Evolutionary conservation across 2,113 vertebrate genomes (phyloP).

Genomic region (Passer domesticus): DNA sequence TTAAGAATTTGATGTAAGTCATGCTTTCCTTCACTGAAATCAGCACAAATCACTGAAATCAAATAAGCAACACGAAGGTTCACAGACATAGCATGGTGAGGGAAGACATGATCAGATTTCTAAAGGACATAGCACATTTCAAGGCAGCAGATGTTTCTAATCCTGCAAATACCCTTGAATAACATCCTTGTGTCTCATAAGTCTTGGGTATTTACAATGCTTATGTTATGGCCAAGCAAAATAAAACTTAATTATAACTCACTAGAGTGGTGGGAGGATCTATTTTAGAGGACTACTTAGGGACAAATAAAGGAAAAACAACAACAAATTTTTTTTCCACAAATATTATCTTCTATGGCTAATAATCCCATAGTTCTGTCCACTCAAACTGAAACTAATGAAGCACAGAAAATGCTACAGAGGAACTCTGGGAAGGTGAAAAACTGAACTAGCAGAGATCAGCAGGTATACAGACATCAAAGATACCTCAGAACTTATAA

Average conservation of each 20-base stretch:
- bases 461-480: neutral
- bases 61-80: neutral
- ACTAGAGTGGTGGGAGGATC: neutral
- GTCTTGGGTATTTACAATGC: neutral
- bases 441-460: neutral
- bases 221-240: neutral
- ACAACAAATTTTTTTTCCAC: neutral
- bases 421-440: neutral
- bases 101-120: neutral
- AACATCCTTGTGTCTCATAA: neutral
- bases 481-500: neutral
- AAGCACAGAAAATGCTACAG: neutral
- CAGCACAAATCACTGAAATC: neutral
- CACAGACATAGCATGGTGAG: neutral
- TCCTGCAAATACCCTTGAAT: neutral
- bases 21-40: neutral
- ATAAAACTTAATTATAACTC: neutral
- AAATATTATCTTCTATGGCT: neutral
- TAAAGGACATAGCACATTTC: neutral
- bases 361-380: neutral
- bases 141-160: neutral
- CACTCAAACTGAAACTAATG: neutral
- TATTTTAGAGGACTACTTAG: neutral
- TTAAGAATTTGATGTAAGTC: neutral
- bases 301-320: neutral